Base-by-base conservation (phyloP, 1,140 invertebrate species). In the Euwallacea similis region DNA sequence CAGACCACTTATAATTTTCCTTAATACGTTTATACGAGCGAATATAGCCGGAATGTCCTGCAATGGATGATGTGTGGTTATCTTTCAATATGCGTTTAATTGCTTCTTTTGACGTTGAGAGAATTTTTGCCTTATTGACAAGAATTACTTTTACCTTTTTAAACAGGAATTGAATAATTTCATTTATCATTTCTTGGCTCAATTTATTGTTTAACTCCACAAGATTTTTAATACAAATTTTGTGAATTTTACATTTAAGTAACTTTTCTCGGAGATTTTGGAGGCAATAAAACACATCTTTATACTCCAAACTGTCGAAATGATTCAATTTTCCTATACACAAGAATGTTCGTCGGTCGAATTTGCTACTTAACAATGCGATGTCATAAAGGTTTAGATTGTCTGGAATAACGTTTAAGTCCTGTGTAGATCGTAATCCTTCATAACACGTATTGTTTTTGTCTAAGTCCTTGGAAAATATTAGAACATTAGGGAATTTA, bases 391-490 rank as follows among this genome's bases (percentile, higher is more conserved):
- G 13, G 13, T 16, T 73, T 54, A 71, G 54, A 42, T 65, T 42
- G 15, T 73, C 66, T 43, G 13, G n/a, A 10, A 43, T 44, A 54
- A 74, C 62, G 42, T 60, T 63, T n/a, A 75, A 10, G 73, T 77
- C 75, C 10, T 76, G 69, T 7, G 50, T 63, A 15, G 42, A 33
- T 16, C 21, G 60, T 7, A 79, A 33, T 16, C 65, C 75, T 63
- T 75, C 66, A 61, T 44, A 77, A 66, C 73, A 74, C 43, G 64
- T 53, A 67, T 79, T 78, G 50, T 56, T 71, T 67, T 75, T 73
- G 50, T 78, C 75, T 65, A 78, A 54, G 71, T 79, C 78, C 71
- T 76, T 67, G 10, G 77, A 77, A 67, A 63, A 76, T 55, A 79
- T 44, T 42, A 80, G 33, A 7, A 74, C 71, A 46, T 77, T 75